phyloP scores from a whole-genome alignment of 2,113 vertebrate species.

The Bufo bufo region DNA sequence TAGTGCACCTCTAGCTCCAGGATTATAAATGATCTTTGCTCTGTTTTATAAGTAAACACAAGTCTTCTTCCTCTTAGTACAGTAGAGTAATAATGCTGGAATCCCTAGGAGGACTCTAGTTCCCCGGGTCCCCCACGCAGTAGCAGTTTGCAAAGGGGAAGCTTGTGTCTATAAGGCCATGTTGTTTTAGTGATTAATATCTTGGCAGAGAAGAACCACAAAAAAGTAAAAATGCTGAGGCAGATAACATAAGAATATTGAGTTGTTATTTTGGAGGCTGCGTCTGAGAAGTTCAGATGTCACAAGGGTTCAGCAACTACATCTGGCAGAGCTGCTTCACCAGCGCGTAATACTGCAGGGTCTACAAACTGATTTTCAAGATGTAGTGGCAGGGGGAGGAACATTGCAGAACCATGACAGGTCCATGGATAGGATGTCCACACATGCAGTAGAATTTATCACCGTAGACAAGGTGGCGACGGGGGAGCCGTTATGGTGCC shows the following conservation, averaged over 20 bases:
- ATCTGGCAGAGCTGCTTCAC: background rate
- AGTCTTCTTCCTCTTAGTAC: background rate
- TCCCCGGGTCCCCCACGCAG: constrained; percentile 28
- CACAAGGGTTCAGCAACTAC: background rate
- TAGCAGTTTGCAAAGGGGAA: constrained; percentile 8
- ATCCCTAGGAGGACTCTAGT: background rate
- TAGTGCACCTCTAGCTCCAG: background rate
- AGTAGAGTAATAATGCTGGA: constrained; percentile 14
- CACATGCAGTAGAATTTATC: background rate
- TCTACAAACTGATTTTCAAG: constrained; percentile 4
- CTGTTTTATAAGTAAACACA: background rate
- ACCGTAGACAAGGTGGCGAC: background rate
- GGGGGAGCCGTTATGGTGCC: background rate
- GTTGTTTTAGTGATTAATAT: constrained; percentile 34
- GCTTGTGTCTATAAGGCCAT: background rate
- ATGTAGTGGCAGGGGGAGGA: background rate
- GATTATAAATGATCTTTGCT: background rate
- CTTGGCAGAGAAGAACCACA: background rate
- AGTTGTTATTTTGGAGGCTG: background rate
- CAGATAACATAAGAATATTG: background rate
- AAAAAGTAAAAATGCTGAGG: background rate
- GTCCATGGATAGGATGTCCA: background rate
- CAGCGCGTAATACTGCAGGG: background rate
- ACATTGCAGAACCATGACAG: background rate
- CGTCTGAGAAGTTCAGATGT: background rate